Evolutionary conservation across 2,113 vertebrate species (phyloP).

Genomic region (Dasyornis broadbenti): DNA sequence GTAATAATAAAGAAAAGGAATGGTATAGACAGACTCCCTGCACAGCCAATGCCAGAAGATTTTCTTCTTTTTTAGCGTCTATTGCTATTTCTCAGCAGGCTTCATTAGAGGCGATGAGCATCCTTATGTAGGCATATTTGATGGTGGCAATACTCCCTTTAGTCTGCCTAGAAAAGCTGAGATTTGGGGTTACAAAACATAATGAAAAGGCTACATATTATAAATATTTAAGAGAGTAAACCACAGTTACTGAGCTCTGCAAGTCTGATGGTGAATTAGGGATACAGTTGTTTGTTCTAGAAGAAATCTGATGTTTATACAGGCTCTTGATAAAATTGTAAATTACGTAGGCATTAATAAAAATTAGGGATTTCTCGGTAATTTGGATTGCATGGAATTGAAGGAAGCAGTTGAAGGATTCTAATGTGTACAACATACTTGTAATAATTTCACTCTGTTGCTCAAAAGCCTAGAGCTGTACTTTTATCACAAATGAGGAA

Average conservation of each 20-base stretch:
- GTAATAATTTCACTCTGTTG: background rate
- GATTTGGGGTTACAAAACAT: background rate
- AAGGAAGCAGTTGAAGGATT: background rate
- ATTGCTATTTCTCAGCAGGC: background rate
- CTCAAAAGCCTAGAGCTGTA: background rate
- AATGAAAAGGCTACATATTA: background rate
- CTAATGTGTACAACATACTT: background rate
- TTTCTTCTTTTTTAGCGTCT: background rate
- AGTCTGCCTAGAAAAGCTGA: background rate
- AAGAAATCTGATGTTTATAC: background rate
- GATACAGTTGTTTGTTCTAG: background rate
- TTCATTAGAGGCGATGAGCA: accelerated
- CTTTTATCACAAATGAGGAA: background rate
- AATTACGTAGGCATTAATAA: background rate
- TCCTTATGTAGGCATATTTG: background rate
- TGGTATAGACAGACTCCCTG: background rate
- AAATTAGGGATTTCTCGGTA: background rate
- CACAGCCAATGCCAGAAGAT: background rate
- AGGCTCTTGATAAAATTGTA: background rate
- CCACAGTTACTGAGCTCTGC: background rate
- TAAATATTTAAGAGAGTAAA: background rate
- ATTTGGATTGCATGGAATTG: background rate
- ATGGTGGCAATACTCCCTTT: background rate
- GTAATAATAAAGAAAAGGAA: background rate
- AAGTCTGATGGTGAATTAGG: background rate